phyloP scores from a whole-genome alignment of 2,797 vertebrate species.

The Phyllotis vaccarum region DNA sequence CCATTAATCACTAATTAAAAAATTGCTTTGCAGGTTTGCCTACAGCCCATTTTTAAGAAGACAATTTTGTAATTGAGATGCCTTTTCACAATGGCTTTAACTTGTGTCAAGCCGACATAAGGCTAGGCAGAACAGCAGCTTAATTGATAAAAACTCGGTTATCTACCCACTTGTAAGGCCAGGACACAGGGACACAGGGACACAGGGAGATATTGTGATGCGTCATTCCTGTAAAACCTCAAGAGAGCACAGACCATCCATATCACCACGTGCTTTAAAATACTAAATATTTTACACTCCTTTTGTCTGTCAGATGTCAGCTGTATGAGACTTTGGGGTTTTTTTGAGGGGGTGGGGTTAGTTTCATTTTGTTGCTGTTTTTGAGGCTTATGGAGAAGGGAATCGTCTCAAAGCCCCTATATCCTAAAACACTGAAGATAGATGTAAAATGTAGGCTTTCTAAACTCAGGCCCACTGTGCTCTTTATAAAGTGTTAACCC shows the following conservation, averaged over 20 bases:
- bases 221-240: not conserved
- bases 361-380: no score
- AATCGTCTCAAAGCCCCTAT: not conserved
- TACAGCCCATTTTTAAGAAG: not conserved
- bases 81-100: not conserved
- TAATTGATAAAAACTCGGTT: not conserved
- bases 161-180: not conserved
- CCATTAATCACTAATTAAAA: not conserved
- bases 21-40: not conserved
- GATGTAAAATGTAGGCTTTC: not conserved
- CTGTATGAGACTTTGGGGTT: not conserved
- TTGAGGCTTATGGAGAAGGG: not conserved
- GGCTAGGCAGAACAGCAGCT: not conserved
- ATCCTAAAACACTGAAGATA: no score
- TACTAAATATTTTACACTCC: not conserved
- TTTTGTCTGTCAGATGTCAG: not conserved
- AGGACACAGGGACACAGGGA: not conserved
- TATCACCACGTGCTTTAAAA: not conserved
- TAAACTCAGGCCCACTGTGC: not conserved
- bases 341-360: no score
- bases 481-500: not conserved
- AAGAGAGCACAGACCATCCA: not conserved
- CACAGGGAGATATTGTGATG: not conserved
- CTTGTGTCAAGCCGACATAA: not conserved
- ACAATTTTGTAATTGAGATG: not conserved